phyloP scores from a whole-genome alignment of 2,797 vertebrate species.

The Chaetodon trifasciatus region DNA sequence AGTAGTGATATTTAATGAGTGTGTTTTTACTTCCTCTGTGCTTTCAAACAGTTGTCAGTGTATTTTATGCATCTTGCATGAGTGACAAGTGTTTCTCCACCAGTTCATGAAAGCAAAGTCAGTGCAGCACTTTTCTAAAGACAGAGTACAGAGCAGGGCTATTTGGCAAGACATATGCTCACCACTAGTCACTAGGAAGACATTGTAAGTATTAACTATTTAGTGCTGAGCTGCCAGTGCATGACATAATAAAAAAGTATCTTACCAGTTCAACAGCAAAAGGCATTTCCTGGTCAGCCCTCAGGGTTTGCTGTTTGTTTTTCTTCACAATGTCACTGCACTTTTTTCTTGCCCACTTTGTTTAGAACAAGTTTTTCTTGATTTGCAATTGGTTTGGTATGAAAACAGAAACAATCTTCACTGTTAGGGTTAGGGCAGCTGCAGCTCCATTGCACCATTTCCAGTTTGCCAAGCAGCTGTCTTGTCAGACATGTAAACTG shows the following conservation, averaged over 20 bases:
- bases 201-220: constrained; percentile 20
- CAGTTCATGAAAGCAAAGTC: not conserved
- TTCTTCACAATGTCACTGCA: not conserved
- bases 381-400: not conserved
- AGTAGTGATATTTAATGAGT: not conserved
- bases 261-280: constrained; percentile 3
- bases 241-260: constrained; percentile 16
- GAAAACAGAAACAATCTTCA: not conserved
- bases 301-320: not conserved
- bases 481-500: not conserved
- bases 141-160: not conserved
- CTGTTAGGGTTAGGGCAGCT: not conserved
- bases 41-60: not conserved
- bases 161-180: not conserved
- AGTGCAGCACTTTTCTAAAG: not conserved
- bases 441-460: not conserved
- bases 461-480: not conserved
- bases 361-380: not conserved
- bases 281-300: not conserved
- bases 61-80: not conserved
- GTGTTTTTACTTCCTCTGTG: not conserved
- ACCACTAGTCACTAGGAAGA: not conserved
- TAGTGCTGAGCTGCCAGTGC: constrained; percentile 7
- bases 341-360: not conserved
- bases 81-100: not conserved